Conservation (phyloP, 2,797 vertebrate species). For the Pristis pectinata region DNA sequence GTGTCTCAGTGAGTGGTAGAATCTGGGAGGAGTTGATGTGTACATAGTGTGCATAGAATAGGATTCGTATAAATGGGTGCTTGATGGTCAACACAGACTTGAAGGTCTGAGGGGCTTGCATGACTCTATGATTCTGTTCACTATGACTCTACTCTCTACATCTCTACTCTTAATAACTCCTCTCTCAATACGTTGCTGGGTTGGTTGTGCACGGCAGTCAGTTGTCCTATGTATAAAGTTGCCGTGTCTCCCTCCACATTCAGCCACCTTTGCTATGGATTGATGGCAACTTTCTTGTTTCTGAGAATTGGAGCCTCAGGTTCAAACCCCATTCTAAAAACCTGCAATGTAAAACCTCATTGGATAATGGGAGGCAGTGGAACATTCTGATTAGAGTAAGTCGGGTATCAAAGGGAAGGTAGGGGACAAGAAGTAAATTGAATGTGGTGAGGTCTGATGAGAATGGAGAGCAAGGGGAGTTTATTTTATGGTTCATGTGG, state of each 20-base stretch:
- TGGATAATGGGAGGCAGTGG: no score
- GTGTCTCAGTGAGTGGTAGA: no score
- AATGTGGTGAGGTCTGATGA: background rate
- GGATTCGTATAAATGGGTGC: no score
- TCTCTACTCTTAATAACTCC: no score
- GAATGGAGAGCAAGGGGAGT: background rate
- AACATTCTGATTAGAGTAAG: background rate
- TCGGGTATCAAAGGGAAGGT: background rate
- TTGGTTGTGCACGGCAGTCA: background rate
- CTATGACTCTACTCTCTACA: no score
- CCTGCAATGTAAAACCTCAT: background rate
- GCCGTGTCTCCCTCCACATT: background rate
- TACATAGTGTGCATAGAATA: no score
- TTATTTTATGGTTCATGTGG: background rate
- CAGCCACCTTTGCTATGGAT: background rate
- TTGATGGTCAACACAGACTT: no score
- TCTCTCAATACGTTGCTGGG: background rate
- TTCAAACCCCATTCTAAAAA: background rate
- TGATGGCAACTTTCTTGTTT: background rate
- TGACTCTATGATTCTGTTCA: no score
- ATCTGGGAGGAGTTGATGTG: no score
- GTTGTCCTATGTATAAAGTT: background rate
- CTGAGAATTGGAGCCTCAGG: background rate
- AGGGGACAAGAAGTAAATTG: background rate
- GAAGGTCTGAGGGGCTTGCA: no score